Evolutionary conservation across 2,797 vertebrate genomes (phyloP).

Genomic region (Limosa lapponica): DNA sequence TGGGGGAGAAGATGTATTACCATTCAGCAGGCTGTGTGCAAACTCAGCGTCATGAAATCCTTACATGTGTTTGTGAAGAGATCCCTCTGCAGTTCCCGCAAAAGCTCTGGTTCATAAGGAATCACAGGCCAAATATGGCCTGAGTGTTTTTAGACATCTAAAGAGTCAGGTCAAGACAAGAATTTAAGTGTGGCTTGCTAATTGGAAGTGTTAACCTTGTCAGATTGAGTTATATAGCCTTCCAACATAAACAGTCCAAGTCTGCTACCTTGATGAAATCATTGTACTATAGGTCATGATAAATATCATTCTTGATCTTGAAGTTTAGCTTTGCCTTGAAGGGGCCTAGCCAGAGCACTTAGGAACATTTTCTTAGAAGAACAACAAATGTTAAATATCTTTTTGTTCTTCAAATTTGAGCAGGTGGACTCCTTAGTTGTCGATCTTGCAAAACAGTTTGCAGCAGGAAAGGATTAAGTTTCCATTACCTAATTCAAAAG

Average conservation of each 20-base stretch:
- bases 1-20: not conserved
- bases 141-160: not conserved
- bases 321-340: not conserved
- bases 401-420: not conserved
- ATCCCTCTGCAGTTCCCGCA: not conserved
- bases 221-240: not conserved
- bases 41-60: not conserved
- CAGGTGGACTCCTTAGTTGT: not conserved
- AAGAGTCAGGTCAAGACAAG: not conserved
- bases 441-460: conserved; percentile 51
- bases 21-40: not conserved
- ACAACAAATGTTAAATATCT: not conserved
- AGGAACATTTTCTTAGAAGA: not conserved
- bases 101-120: not conserved
- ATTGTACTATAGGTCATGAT: not conserved
- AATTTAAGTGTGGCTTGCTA: conserved; percentile 1
- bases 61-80: not conserved
- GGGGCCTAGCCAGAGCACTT: not conserved
- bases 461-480: conserved; percentile 44
- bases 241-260: not conserved
- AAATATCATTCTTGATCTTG: not conserved
- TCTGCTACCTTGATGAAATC: conserved; percentile 11
- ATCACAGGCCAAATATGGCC: not conserved
- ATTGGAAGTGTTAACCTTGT: not conserved
- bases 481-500: conserved; percentile 73